Conservation (phyloP, 2,888 invertebrate genomes). For the Xiphydria camelus region DNA sequence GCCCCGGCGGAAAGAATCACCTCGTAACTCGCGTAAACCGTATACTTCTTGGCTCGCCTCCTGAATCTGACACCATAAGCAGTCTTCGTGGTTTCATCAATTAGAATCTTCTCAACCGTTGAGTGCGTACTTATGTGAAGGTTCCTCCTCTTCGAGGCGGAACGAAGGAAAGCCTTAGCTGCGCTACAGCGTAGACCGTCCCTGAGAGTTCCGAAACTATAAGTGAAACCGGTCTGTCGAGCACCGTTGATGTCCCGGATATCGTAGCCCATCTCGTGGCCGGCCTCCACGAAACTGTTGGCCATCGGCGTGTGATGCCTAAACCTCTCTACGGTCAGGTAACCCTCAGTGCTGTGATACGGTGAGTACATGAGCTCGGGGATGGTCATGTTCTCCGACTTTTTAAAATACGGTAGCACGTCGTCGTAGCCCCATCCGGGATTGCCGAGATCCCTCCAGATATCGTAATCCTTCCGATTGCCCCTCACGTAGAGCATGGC, state of each 20-base stretch:
- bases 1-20: slow-evolving; percentile 85
- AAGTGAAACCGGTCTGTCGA: slow-evolving; percentile 77
- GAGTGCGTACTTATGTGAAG: slow-evolving; percentile 74
- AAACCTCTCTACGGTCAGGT: slow-evolving; percentile 73
- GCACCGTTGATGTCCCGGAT: slow-evolving; percentile 76
- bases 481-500: slow-evolving; percentile 90
- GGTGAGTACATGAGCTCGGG: slow-evolving; percentile 63
- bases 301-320: slow-evolving; percentile 72
- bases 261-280: slow-evolving; percentile 70
- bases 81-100: slow-evolving; percentile 63
- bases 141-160: slow-evolving; percentile 69
- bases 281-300: slow-evolving; percentile 71
- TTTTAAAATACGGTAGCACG: slow-evolving; percentile 77
- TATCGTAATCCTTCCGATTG: slow-evolving; percentile 81
- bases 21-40: slow-evolving; percentile 69
- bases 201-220: slow-evolving; percentile 76
- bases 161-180: slow-evolving; percentile 79
- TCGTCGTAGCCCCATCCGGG: slow-evolving; percentile 79
- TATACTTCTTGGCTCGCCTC: slow-evolving; percentile 59
- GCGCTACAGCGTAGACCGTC: slow-evolving; percentile 82
- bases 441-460: slow-evolving; percentile 79
- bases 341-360: slow-evolving; percentile 75
- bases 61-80: slow-evolving; percentile 72
- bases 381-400: slow-evolving; percentile 77
- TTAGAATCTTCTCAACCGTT: slow-evolving; percentile 69